phyloP scores from a whole-genome alignment of 2,113 vertebrate genomes.

The Nycticryphes semicollaris region DNA sequence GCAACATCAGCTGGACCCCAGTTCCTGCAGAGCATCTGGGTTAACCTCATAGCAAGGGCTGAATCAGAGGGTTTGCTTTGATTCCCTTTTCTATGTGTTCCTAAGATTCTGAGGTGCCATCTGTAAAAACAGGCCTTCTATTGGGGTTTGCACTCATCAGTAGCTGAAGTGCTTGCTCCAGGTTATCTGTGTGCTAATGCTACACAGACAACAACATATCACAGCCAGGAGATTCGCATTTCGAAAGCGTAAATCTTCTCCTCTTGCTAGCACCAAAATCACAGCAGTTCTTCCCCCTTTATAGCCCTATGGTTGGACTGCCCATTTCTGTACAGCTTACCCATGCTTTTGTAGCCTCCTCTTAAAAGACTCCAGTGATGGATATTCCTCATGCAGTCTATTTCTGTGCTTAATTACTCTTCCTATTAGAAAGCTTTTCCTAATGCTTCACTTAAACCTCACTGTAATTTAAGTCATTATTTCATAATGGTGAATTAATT shows the following conservation, averaged over 20 bases:
- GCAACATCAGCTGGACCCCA: background rate
- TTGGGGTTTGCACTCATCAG: background rate
- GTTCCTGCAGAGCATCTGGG: background rate
- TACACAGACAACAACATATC: background rate
- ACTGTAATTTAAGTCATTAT: conserved; percentile 20
- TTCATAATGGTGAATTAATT: conserved; percentile 34
- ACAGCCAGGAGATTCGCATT: background rate
- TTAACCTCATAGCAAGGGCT: background rate
- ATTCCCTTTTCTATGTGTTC: background rate
- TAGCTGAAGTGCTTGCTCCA: background rate
- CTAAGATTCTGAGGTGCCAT: background rate
- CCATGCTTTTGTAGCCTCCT: background rate
- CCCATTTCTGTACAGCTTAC: background rate
- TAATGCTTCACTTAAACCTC: conserved; percentile 10
- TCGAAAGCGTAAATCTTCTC: background rate
- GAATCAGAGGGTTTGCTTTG: background rate
- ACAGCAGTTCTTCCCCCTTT: background rate
- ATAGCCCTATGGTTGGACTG: background rate
- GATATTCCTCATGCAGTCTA: background rate
- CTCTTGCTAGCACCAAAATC: background rate
- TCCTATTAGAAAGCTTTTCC: conserved; percentile 38
- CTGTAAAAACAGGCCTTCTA: background rate
- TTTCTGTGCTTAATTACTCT: conserved; percentile 38
- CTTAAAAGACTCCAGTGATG: background rate
- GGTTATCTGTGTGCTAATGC: background rate